Evolutionary conservation across 2,113 vertebrate species (phyloP).

Genomic region (Grammomys dolichurus): DNA sequence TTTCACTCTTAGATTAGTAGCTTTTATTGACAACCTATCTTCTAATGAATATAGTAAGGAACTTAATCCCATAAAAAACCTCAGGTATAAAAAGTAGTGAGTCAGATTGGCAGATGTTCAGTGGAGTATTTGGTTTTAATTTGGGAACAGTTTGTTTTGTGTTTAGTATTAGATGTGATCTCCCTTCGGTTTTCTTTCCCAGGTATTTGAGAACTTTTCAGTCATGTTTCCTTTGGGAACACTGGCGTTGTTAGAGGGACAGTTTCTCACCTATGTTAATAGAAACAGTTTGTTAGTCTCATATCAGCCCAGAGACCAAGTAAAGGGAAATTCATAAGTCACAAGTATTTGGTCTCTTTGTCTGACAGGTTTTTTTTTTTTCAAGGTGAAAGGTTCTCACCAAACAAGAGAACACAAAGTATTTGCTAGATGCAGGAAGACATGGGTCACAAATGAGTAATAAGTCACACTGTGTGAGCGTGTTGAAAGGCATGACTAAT

Average conservation of each 20-base stretch:
- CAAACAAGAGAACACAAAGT: constrained; percentile 7
- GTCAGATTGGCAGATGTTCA: background rate
- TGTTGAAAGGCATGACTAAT: constrained; percentile 66
- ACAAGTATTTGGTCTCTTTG: constrained; percentile 12
- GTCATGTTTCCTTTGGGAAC: background rate
- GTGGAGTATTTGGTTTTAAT: constrained; percentile 44
- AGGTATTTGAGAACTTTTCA: constrained; percentile 1
- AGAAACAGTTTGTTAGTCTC: background rate
- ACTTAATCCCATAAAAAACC: constrained; percentile 31
- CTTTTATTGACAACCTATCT: background rate
- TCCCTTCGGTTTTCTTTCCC: background rate
- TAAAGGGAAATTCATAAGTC: background rate
- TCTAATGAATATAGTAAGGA: constrained; percentile 29
- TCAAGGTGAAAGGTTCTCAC: background rate
- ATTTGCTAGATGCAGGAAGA: constrained; percentile 61
- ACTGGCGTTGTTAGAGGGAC: constrained; percentile 4
- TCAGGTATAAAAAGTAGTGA: background rate
- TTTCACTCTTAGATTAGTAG: constrained; percentile 29
- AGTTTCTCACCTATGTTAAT: constrained; percentile 18
- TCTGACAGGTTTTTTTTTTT: constrained; percentile 15
- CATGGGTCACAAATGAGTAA: constrained; percentile 39
- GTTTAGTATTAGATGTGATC: constrained; percentile 4
- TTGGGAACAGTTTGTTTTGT: constrained; percentile 14
- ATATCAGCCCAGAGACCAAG: background rate
- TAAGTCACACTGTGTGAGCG: constrained; percentile 58